A percentile compares a stretch with the other conserved stretches of the same genome.
Evolutionary conservation across 2,113 vertebrate genomes (phyloP).

Genomic region (Xyliphius kryptos): DNA sequence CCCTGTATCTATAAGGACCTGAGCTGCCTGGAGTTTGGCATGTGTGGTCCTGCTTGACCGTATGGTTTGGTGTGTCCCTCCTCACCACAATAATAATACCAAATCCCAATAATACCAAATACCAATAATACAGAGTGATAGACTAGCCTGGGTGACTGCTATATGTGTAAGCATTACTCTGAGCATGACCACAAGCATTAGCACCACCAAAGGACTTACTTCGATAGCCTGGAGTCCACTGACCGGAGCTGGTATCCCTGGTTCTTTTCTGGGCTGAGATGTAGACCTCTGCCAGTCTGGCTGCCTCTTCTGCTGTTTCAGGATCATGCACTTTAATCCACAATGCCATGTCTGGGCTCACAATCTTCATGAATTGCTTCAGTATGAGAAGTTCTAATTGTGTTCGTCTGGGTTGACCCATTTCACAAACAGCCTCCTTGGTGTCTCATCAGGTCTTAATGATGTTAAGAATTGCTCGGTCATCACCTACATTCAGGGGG

Average conservation of each 20-base stretch:
- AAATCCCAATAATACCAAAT: too few relatives aligned
- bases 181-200: not conserved
- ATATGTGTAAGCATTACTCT: not conserved
- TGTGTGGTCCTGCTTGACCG: too few relatives aligned
- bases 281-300: too few relatives aligned
- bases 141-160: not conserved
- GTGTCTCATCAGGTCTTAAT: too few relatives aligned
- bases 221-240: not conserved
- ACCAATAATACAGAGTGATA: too few relatives aligned
- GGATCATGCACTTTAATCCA: constrained; percentile 6
- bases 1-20: too few relatives aligned
- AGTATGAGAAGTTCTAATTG: not conserved
- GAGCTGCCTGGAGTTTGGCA: too few relatives aligned
- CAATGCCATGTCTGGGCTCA: not conserved
- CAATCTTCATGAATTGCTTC: constrained; percentile 2
- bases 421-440: too few relatives aligned
- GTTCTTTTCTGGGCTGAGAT: not conserved
- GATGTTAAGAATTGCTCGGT: constrained; percentile 25
- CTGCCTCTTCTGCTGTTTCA: too few relatives aligned
- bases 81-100: too few relatives aligned
- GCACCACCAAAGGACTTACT: not conserved
- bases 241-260: not conserved
- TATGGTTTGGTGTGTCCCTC: not conserved
- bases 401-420: too few relatives aligned
- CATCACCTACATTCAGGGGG: not conserved